A percentile compares a stretch with the other conserved stretches of the same genome.
Evolutionary conservation across 2,113 vertebrate species (phyloP).

Genomic region (Paradoxurus hermaphroditus): DNA sequence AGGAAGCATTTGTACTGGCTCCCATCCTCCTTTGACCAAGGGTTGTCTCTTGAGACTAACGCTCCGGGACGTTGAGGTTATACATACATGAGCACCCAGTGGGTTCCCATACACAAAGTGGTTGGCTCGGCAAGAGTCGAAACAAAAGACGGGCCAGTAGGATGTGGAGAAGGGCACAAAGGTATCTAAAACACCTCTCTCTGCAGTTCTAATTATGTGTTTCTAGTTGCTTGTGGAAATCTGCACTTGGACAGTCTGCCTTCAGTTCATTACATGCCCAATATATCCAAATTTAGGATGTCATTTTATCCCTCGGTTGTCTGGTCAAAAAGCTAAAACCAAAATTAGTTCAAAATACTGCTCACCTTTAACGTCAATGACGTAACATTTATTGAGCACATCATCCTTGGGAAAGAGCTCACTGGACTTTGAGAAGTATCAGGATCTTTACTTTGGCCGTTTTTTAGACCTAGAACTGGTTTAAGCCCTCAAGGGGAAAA

Average conservation of each 20-base stretch:
- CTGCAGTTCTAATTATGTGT: background rate
- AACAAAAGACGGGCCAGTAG: background rate
- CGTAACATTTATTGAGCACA: background rate
- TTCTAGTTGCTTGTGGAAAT: background rate
- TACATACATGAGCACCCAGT: accelerated
- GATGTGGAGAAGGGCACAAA: background rate
- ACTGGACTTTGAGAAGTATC: background rate
- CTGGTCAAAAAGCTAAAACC: background rate
- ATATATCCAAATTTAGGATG: background rate
- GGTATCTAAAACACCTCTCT: background rate
- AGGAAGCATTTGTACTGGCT: background rate
- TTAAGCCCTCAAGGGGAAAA: background rate
- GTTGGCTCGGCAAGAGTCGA: background rate
- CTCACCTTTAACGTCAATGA: background rate
- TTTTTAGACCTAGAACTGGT: background rate
- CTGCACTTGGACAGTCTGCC: background rate
- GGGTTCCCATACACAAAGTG: background rate
- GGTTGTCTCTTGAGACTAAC: background rate
- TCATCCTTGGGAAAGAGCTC: background rate
- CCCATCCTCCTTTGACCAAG: background rate
- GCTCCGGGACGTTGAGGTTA: background rate
- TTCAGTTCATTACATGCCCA: background rate
- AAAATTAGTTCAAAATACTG: background rate
- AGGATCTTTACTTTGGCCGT: background rate
- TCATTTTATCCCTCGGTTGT: background rate